These are phyloP conservation scores for Heteropelma amictum DNA, from an alignment of 2,888 invertebrate genomes.

Conservation along the genomic window DNA sequence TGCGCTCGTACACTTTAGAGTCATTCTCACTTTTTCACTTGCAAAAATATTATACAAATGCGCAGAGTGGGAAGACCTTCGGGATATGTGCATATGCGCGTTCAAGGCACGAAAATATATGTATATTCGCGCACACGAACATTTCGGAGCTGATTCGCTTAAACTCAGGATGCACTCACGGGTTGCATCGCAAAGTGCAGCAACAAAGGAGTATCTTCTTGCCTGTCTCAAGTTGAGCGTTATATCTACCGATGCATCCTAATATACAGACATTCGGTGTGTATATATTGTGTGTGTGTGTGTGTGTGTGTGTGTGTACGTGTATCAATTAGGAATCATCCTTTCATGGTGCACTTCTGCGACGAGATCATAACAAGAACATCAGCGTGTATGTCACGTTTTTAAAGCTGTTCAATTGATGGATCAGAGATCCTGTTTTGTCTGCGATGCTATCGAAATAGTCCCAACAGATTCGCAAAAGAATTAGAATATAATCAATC, in stretches of 20 bases:
- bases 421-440: too few species aligned
- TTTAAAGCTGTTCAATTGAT: too few species aligned
- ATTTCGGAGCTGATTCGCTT: conserved; percentile 29
- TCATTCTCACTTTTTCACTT: conserved; percentile 44
- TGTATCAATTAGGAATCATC: too few species aligned
- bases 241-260: conserved; percentile 39
- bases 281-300: too few species aligned
- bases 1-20: conserved; percentile 49
- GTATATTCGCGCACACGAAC: conserved; percentile 14
- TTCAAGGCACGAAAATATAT: too few species aligned
- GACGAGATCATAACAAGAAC: too few species aligned
- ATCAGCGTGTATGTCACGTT: too few species aligned
- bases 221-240: conserved; percentile 30
- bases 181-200: conserved; percentile 47
- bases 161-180: conserved; percentile 47
- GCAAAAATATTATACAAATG: conserved; percentile 52
- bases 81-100: conserved; percentile 48
- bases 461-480: too few species aligned
- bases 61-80: neutral
- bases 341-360: too few species aligned
- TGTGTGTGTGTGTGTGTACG: too few species aligned
- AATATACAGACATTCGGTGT: neutral
- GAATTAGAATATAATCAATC: too few species aligned
- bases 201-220: conserved; percentile 22
- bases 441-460: too few species aligned